These are phyloP conservation scores for Lepisosteus oculatus DNA, from an alignment of 2,113 vertebrate species.

Conservation along the genomic window DNA sequence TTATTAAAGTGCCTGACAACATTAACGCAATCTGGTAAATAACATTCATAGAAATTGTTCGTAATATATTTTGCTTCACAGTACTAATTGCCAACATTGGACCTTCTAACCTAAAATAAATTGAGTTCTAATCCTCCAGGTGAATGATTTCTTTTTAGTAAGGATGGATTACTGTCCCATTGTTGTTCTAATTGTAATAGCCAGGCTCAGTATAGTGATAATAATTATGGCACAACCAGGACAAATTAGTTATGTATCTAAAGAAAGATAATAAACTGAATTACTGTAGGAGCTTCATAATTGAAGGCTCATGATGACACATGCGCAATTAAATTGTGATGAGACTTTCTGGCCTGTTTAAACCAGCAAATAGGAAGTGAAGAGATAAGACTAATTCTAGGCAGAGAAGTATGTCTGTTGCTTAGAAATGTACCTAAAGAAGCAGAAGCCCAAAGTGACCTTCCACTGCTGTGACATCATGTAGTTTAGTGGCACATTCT, in stretches of 20 bases:
- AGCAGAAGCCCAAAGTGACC: background rate
- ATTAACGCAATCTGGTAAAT: background rate
- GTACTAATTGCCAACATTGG: conserved; percentile 68
- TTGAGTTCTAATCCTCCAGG: conserved; percentile 72
- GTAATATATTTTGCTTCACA: conserved; percentile 25
- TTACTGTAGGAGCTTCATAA: conserved; percentile 5
- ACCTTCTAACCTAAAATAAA: conserved; percentile 67
- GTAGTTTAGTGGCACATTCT: too few relatives aligned
- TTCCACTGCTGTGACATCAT: background rate
- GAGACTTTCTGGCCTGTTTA: background rate
- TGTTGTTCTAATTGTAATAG: conserved; percentile 33
- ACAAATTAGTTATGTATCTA: conserved; percentile 11
- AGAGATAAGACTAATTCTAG: background rate
- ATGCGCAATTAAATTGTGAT: background rate
- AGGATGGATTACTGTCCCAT: conserved; percentile 66
- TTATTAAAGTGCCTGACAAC: conserved; percentile 3
- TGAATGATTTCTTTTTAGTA: conserved; percentile 66
- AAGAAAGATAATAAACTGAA: conserved; percentile 10
- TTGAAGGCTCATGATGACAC: background rate
- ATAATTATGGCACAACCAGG: background rate
- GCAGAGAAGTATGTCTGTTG: background rate
- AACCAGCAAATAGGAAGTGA: background rate
- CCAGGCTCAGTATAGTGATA: conserved; percentile 9
- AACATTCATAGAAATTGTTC: background rate
- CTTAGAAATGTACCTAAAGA: too few relatives aligned